Evolutionary conservation across 2,888 invertebrate species (phyloP), one percentile per base, ranked within the genome.

Genomic region (Blomia tropicalis): DNA sequence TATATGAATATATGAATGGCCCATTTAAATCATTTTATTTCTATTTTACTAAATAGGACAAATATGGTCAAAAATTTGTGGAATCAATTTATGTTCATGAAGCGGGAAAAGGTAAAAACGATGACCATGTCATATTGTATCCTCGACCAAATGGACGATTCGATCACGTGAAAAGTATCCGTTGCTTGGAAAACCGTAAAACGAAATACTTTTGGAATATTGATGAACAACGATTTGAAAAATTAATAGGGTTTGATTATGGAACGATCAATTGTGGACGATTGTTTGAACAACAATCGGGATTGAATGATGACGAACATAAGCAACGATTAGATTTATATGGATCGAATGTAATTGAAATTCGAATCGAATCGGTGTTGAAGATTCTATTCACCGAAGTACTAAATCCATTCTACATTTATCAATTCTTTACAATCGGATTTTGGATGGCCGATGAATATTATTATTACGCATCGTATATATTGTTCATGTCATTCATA

Each of bases 391-490:
- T 62, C 25, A 27, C 53, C 22, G 62, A 62, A 62, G 62, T 62
- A 1, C 41, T 62, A 59, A 74, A 76, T 66, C 76, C 77, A 19
- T 77, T 77, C 69, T 77, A 77, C 69, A 71, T 77, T 58, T 77
- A 77, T 68, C 77, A 77, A 72, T 68, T 74, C 43, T 76, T 75
- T 70, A 74, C 76, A 56, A 70, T 73, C 59, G 70, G 72, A 47
- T 69, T 77, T n/a, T 77, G 77, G 77, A 72, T 70, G 63, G 47
- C 71, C 25, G 75, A 77, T 63, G 70, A 72, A n/a, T 77, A 77
- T 66, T 72, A 71, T 63, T 71, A 73, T 66, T 77, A 75, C 67
- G 74, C 76, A 32, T 65, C 70, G 4, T 73, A 73, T 66, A 75
- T 77, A 43, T 27, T 62, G 4, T 1, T 62, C 2, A 62, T 62